These are phyloP conservation scores for Kryptolebias marmoratus DNA, from an alignment of 2,113 vertebrate genomes.

Conservation along the genomic window DNA sequence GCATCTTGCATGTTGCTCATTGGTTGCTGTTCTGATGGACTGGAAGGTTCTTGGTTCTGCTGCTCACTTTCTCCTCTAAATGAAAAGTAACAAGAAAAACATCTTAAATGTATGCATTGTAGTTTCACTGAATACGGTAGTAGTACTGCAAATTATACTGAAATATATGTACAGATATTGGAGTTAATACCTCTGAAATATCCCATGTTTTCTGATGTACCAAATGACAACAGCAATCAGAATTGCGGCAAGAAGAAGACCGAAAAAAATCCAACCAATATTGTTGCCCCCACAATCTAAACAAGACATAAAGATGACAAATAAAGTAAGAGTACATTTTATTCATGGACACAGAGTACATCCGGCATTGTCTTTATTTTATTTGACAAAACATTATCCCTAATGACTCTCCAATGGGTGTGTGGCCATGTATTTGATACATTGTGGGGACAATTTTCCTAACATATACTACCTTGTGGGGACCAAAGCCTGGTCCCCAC, in stretches of 20 bases:
- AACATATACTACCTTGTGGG: no score
- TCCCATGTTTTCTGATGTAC: background rate
- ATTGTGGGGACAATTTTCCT: no score
- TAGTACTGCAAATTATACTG: background rate
- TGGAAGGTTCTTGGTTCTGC: background rate
- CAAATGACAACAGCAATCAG: background rate
- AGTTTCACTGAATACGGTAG: background rate
- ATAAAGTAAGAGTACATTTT: background rate
- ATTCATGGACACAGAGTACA: background rate
- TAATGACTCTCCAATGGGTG: no score
- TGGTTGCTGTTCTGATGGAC: no score
- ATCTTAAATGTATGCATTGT: background rate
- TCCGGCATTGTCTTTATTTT: background rate
- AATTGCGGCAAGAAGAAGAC: background rate
- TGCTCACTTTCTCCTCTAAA: background rate
- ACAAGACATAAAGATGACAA: constrained; percentile 2
- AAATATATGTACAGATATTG: background rate
- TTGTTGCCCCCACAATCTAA: background rate
- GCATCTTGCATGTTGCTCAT: background rate
- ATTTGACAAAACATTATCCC: background rate
- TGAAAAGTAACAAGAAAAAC: background rate
- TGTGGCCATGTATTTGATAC: no score
- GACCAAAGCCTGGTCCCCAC: no score
- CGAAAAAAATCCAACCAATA: constrained; percentile 4
- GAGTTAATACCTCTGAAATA: background rate